These are phyloP conservation scores for Haliclona indistincta DNA, from an alignment of 37 sponge, comb jelly and placozoan species.

Conservation along the genomic window DNA sequence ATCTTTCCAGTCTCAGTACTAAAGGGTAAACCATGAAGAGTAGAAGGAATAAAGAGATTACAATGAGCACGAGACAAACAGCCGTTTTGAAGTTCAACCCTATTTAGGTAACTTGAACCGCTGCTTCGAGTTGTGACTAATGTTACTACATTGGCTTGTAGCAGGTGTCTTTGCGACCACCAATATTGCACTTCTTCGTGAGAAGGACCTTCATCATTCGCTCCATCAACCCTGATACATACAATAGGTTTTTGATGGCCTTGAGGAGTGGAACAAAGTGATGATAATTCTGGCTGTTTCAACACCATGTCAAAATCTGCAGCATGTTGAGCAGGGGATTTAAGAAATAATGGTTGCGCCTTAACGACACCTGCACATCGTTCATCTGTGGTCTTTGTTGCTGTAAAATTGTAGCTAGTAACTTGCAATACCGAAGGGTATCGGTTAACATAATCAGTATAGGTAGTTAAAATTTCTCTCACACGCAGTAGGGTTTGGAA, in stretches of 20 bases:
- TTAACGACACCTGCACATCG: neutral
- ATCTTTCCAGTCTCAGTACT: conserved; percentile 26
- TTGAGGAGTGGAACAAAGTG: neutral
- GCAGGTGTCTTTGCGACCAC: conserved; percentile 18
- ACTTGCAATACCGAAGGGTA: conserved; percentile 17
- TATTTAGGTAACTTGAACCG: conserved; percentile 21
- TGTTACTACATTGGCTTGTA: conserved; percentile 17
- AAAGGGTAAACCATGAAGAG: conserved; percentile 16
- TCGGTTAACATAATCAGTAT: neutral
- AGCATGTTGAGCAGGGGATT: neutral
- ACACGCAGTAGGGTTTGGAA: neutral
- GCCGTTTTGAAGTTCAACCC: conserved; percentile 41
- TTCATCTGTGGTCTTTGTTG: neutral
- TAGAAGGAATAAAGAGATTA: conserved; percentile 44
- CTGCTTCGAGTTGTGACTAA: conserved; percentile 28
- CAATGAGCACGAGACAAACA: conserved; percentile 22
- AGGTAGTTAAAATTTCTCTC: neutral
- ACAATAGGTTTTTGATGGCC: neutral
- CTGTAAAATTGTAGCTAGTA: conserved; percentile 7
- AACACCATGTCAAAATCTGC: neutral
- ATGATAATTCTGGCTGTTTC: too few species aligned
- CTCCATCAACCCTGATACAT: conserved; percentile 24
- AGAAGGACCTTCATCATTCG: conserved; percentile 31
- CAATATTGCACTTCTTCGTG: conserved; percentile 37
- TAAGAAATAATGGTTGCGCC: neutral